Evolutionary conservation across 2,797 vertebrate genomes (phyloP).

Genomic region (Sphaeramia orbicularis): DNA sequence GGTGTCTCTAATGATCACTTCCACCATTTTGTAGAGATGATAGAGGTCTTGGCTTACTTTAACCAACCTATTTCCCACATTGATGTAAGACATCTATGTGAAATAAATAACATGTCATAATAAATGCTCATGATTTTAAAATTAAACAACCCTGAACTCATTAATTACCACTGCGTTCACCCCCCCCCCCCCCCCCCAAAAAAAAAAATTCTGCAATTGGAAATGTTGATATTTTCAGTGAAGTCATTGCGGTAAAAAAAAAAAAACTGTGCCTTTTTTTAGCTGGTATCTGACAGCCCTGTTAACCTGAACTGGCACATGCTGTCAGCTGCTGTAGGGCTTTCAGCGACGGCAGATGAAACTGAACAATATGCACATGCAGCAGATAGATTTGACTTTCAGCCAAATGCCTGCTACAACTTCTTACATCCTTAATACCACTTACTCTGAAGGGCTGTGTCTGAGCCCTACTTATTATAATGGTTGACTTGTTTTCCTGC

Average conservation of each 20-base stretch:
- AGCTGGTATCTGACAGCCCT: neutral
- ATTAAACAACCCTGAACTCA: too few relatives aligned
- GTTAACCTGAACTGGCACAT: neutral
- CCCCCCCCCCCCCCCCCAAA: too few relatives aligned
- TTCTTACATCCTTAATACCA: slow-evolving; percentile 6
- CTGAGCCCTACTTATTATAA: neutral
- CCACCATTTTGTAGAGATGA: slow-evolving; percentile 11
- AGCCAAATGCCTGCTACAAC: neutral
- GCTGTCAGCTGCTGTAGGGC: slow-evolving; percentile 5
- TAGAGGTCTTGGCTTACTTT: neutral
- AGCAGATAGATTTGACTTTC: neutral
- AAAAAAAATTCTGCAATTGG: too few relatives aligned
- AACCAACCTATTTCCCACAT: neutral
- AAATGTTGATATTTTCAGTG: too few relatives aligned
- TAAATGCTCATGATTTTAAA: neutral
- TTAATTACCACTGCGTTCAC: too few relatives aligned
- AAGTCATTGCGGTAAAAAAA: neutral
- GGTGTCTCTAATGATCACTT: neutral
- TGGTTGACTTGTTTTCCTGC: slow-evolving; percentile 16
- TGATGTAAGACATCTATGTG: neutral
- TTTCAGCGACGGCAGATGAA: slow-evolving; percentile 2
- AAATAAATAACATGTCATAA: neutral
- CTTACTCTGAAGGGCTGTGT: slow-evolving; percentile 3
- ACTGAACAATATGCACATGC: neutral
- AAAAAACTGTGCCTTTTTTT: neutral